Evolutionary conservation across 2,888 invertebrate genomes (phyloP), one percentile per base, ranked within the genome.

Genomic region (Scaptomyza reducta): DNA sequence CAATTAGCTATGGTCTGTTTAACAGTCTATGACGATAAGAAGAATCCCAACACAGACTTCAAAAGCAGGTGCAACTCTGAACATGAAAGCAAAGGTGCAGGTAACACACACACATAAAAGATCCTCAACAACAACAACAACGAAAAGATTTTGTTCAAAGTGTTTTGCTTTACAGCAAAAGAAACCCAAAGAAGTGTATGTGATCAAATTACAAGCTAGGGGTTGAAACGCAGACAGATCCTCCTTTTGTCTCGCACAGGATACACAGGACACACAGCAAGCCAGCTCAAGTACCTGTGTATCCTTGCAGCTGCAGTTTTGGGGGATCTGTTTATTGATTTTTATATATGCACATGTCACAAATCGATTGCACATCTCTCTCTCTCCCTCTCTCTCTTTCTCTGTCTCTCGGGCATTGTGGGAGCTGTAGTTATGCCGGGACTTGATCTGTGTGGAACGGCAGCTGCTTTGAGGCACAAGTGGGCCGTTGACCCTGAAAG

Each of bases 401-500:
- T 18, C 49, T 18, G 3, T 25, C n/a, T 13, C 40, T 29, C 14
- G 49, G 38, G 38, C 31, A 57, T 63, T 22, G 22, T 22, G 22
- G 78, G 74, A 57, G 77, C 64, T 58, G 44, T 25, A 47, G 33
- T 33, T 61, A 63, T 62, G 64, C 45, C 55, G 57, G 47, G 22
- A 68, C 41, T 58, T 53, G 51, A 67, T 66, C 42, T 66, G 16
- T 40, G 40, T 22, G 63, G 49, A 60, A 70, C 62, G 66, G 88
- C 81, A 82, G 81, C 82, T 87, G 81, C 41, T 60, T 59, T 61
- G 45, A 61, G 76, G 73, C 57, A 59, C 68, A 64, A 79, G 65
- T 70, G 86, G 81, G 82, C 50, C 85, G 82, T 81, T 81, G 81
- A 81, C 85, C 87, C 86, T 79, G 79, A 40, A 70, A 70, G 70